A percentile compares a stretch with the other conserved stretches of the same genome.
Evolutionary conservation across 2,113 vertebrate species (phyloP).

Genomic region (Cyprinus carpio): DNA sequence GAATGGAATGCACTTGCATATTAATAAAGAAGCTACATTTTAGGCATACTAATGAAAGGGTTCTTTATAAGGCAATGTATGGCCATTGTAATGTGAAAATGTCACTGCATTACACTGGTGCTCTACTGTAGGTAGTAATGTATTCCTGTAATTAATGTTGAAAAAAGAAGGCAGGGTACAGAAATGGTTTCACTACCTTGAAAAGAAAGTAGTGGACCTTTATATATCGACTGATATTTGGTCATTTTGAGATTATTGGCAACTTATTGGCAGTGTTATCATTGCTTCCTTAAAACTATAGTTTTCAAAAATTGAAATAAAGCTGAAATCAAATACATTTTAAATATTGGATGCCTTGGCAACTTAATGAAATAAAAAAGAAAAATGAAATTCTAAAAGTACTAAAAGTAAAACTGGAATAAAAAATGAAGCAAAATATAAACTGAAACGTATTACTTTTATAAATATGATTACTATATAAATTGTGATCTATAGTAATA

Average conservation of each 20-base stretch:
- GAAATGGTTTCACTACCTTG: background rate
- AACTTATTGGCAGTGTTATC: background rate
- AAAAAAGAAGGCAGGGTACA: background rate
- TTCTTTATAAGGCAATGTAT: background rate
- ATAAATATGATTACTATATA: too few species aligned
- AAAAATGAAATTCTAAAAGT: too few species aligned
- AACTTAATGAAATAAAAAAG: too few species aligned
- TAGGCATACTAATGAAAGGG: constrained; percentile 7
- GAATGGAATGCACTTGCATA: constrained; percentile 13
- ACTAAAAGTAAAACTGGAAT: too few species aligned
- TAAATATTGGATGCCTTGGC: background rate
- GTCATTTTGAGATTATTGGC: background rate
- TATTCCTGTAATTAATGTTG: background rate
- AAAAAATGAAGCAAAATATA: too few species aligned
- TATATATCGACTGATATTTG: background rate
- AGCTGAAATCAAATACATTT: background rate
- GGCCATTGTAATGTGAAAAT: constrained; percentile 16
- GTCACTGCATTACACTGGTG: background rate
- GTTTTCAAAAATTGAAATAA: background rate
- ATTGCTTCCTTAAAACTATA: background rate
- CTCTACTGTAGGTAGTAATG: background rate
- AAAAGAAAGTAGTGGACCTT: background rate
- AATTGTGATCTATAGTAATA: too few species aligned
- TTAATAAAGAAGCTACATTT: background rate
- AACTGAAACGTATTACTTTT: too few species aligned